A percentile compares a stretch with the other conserved stretches of the same genome.
phyloP scores from a whole-genome alignment of 1,140 invertebrate genomes.

The Panagrolaimus sp. region DNA sequence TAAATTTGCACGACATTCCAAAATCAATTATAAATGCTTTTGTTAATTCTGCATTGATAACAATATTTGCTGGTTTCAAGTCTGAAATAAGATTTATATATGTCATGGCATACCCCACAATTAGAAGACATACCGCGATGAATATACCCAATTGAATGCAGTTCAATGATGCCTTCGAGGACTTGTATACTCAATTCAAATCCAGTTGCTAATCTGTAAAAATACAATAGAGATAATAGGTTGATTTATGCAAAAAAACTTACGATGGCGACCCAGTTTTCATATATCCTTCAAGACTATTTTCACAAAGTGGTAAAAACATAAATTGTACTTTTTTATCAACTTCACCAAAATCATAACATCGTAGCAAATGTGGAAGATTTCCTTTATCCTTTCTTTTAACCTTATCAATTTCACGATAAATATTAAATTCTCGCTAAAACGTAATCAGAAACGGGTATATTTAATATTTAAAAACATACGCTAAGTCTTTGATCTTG shows the following conservation, averaged over 20 bases:
- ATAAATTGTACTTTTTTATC: constrained; percentile 13
- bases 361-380: constrained; percentile 4
- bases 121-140: constrained; percentile 11
- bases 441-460: background rate
- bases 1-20: constrained; percentile 25
- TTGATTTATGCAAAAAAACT: background rate
- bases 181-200: constrained; percentile 20
- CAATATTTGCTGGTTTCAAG: constrained; percentile 33
- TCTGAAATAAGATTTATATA: no score
- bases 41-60: constrained; percentile 14
- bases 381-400: background rate
- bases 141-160: constrained; percentile 24
- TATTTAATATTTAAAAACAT: background rate
- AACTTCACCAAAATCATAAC: constrained; percentile 3
- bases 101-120: no score
- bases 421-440: constrained; percentile 20
- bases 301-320: constrained; percentile 20
- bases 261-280: constrained; percentile 21
- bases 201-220: constrained; percentile 26
- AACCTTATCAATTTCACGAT: constrained; percentile 1
- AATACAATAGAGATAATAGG: background rate
- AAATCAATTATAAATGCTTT: constrained; percentile 28
- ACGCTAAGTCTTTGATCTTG: constrained; percentile 1
- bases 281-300: constrained; percentile 6
- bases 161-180: constrained; percentile 17